phyloP scores from a whole-genome alignment of 2,797 vertebrate species.

The Onychomys leucogaster region DNA sequence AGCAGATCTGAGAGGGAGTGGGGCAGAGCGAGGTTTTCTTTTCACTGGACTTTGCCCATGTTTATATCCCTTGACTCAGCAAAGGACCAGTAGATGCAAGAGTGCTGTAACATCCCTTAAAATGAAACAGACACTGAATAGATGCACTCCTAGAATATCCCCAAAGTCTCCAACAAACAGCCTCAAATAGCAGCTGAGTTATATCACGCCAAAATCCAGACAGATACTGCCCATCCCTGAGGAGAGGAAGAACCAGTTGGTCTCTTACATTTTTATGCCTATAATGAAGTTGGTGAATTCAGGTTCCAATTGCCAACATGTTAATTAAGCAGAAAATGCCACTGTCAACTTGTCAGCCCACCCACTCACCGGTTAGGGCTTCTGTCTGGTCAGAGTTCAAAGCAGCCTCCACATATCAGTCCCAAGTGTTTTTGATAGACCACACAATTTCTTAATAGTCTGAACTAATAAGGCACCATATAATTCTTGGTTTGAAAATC shows the following conservation, averaged over 20 bases:
- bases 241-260: constrained; percentile 23
- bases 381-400: constrained; percentile 17
- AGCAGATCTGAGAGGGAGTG: not conserved
- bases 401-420: not conserved
- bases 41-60: not conserved
- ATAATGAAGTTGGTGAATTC: not conserved
- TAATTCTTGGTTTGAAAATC: constrained; percentile 26
- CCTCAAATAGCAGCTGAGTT: constrained; percentile 38
- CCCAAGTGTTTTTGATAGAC: not conserved
- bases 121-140: constrained; percentile 24
- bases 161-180: constrained; percentile 71
- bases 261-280: constrained; percentile 50
- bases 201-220: constrained; percentile 52
- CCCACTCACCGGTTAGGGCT: not conserved
- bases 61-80: not conserved
- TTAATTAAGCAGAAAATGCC: constrained; percentile 20
- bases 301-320: constrained; percentile 2
- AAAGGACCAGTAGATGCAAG: constrained; percentile 8
- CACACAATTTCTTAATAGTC: constrained; percentile 2
- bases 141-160: constrained; percentile 46
- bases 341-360: constrained; percentile 16
- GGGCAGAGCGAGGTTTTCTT: not conserved
- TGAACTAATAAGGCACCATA: not conserved
- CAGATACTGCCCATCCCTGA: constrained; percentile 43
- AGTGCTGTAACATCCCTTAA: not conserved